A percentile compares a stretch with the other conserved stretches of the same genome.
Conservation (phyloP, 2,888 invertebrate genomes). For the Pristionchus japonicus region DNA sequence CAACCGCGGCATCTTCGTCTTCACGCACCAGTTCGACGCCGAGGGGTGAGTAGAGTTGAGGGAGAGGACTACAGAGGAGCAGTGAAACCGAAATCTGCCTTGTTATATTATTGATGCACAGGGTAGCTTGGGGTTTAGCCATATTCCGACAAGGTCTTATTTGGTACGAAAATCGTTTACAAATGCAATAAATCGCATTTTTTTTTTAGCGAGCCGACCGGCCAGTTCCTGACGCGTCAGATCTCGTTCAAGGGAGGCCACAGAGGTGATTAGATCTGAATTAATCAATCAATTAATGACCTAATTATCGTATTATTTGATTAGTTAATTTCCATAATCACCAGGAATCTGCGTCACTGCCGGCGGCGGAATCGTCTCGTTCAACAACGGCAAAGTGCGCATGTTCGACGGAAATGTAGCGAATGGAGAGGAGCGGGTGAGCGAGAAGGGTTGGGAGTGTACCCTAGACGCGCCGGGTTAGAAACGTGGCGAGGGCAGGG, state of each 20-base stretch:
- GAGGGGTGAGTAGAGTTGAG: neutral
- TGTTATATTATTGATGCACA: neutral
- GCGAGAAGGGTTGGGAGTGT: neutral
- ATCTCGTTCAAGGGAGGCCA: neutral
- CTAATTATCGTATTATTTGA: neutral
- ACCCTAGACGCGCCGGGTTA: too few species aligned
- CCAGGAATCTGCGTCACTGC: neutral
- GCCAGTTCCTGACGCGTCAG: neutral
- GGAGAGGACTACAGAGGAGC: too few species aligned
- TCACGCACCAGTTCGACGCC: neutral
- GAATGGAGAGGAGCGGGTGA: neutral
- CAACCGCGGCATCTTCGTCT: neutral
- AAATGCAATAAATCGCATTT: neutral
- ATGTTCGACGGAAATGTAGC: slow-evolving; percentile 6
- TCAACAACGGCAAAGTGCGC: neutral
- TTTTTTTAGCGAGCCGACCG: neutral
- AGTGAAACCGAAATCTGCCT: neutral
- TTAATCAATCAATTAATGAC: neutral
- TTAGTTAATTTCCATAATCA: neutral
- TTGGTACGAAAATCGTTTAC: neutral
- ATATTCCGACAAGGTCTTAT: neutral
- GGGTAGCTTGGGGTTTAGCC: neutral
- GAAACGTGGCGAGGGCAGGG: too few species aligned
- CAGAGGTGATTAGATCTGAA: neutral
- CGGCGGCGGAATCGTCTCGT: neutral